These are phyloP conservation scores for Pristionchus maxplancki DNA, from an alignment of 2,888 invertebrate genomes.

Conservation along the genomic window DNA sequence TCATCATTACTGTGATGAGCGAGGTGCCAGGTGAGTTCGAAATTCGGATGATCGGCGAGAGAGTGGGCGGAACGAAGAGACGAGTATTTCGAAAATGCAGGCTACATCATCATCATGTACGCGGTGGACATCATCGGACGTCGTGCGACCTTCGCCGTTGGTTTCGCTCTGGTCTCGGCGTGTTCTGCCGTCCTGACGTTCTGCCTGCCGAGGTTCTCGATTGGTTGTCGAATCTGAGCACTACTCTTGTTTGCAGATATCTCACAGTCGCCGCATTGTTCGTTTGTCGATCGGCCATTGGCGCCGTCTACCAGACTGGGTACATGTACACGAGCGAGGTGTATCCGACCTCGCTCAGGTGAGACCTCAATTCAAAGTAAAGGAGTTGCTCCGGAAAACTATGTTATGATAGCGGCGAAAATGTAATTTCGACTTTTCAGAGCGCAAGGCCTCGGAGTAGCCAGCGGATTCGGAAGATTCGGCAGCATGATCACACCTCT, in stretches of 20 bases:
- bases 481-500: constrained; percentile 26
- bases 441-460: neutral
- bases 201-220: neutral
- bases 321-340: constrained; percentile 9
- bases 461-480: neutral
- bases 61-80: too few species aligned
- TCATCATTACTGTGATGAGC: neutral
- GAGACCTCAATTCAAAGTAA: too few species aligned
- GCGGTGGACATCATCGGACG: neutral
- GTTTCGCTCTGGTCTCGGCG: neutral
- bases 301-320: neutral
- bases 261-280: neutral
- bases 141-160: neutral
- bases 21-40: constrained; percentile 28
- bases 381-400: too few species aligned
- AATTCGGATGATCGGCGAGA: too few species aligned
- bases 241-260: neutral
- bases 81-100: too few species aligned
- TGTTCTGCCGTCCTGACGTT: neutral
- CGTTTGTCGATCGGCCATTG: neutral
- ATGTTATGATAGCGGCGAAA: too few species aligned
- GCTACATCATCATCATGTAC: neutral
- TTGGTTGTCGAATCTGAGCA: too few species aligned
- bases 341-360: constrained; percentile 6
- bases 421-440: neutral